These are phyloP conservation scores for Triplophysa bombifrons DNA, from an alignment of 2,797 vertebrate species.

Conservation along the genomic window DNA sequence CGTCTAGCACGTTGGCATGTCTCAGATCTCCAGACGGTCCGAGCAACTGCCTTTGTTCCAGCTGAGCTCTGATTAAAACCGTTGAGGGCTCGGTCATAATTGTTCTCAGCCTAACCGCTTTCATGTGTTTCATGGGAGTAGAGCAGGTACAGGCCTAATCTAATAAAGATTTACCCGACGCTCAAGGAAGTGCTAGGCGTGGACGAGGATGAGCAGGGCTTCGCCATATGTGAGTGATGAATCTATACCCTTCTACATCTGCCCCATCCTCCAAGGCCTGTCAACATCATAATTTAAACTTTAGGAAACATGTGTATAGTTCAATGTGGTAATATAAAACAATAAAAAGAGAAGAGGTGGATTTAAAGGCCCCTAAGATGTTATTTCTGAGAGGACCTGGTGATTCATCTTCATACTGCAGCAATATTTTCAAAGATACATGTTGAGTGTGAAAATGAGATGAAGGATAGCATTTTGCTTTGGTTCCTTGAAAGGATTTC, in stretches of 20 bases:
- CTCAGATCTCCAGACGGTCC: constrained; percentile 44
- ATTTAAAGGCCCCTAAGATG: constrained; percentile 3
- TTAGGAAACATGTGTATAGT: constrained; percentile 47
- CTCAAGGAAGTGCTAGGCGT: constrained; percentile 40
- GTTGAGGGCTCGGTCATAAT: constrained; percentile 74
- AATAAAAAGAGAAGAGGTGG: constrained; percentile 43
- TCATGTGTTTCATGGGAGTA: constrained; percentile 72
- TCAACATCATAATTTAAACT: constrained; percentile 45
- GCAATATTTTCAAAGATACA: constrained; percentile 37
- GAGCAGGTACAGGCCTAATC: constrained; percentile 75
- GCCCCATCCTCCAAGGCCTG: constrained; percentile 46
- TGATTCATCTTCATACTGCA: constrained; percentile 34
- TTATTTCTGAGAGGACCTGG: background rate
- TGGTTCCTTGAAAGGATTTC: constrained; percentile 31
- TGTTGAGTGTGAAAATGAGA: constrained; percentile 45
- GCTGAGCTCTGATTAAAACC: constrained; percentile 77
- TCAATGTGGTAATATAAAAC: constrained; percentile 46
- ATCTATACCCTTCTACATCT: constrained; percentile 49
- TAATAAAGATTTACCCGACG: constrained; percentile 65
- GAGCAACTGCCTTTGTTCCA: constrained; percentile 69
- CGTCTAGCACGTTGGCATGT: constrained; percentile 37
- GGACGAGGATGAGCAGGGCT: constrained; percentile 52
- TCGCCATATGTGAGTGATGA: constrained; percentile 49
- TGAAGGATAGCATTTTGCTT: constrained; percentile 36
- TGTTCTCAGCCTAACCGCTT: constrained; percentile 72